Evolutionary conservation across 2,888 invertebrate genomes (phyloP).

Genomic region (Lysandra coridon): DNA sequence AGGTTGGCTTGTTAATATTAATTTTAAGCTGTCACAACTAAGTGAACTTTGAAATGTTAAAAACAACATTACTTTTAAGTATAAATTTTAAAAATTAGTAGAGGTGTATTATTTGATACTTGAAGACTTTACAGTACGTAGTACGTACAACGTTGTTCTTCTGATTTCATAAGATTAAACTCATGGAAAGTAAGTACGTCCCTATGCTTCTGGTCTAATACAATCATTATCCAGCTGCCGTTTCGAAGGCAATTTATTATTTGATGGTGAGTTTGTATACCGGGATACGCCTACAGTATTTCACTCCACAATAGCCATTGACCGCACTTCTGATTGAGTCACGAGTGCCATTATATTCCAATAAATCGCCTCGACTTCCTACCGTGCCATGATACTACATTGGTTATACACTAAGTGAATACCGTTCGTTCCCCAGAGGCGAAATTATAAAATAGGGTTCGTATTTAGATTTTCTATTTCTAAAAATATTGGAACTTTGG

Average conservation of each 20-base stretch:
- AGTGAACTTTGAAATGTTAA: not conserved
- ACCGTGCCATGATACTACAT: constrained; percentile 21
- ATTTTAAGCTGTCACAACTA: not conserved
- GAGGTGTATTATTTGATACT: no score
- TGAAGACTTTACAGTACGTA: no score
- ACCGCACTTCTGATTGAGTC: constrained; percentile 50
- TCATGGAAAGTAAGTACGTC: not conserved
- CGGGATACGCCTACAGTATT: constrained; percentile 60
- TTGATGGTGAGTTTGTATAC: constrained; percentile 42
- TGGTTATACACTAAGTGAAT: constrained; percentile 6
- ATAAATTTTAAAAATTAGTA: not conserved
- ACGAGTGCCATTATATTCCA: constrained; percentile 34
- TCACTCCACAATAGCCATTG: constrained; percentile 56
- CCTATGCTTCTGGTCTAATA: not conserved
- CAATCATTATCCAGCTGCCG: constrained; percentile 27
- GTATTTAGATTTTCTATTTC: not conserved
- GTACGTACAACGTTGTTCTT: not conserved
- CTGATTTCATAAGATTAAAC: not conserved
- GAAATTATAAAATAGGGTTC: not conserved
- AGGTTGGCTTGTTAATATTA: not conserved
- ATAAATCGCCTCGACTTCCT: constrained; percentile 33
- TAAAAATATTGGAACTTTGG: not conserved
- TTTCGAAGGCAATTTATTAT: constrained; percentile 8
- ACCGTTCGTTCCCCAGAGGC: constrained; percentile 8
- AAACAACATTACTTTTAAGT: no score